Percentiles rank a stretch among this genome's conserved stretches.
Conservation (phyloP, 1,140 invertebrate genomes). For the Teleopsis dalmanni region DNA sequence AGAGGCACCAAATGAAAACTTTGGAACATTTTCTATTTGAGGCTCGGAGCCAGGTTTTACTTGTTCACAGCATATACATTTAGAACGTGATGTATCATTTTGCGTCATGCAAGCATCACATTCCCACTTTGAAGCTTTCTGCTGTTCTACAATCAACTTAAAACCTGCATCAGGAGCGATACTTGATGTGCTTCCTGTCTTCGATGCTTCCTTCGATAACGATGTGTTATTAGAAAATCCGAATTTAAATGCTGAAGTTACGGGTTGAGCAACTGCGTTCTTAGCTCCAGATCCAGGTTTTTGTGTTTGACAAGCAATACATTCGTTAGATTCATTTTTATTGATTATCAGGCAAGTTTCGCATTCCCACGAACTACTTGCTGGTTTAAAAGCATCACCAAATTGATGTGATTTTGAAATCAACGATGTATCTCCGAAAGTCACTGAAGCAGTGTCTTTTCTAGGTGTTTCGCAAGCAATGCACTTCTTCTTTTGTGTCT, state of each 20-base stretch:
- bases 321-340: constrained; percentile 47
- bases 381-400: constrained; percentile 51
- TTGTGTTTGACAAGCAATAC: constrained; percentile 46
- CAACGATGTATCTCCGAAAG: constrained; percentile 1
- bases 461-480: constrained; percentile 51
- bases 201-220: neutral
- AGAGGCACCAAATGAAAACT: constrained; percentile 26
- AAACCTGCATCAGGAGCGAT: constrained; percentile 21
- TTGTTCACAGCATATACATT: constrained; percentile 64
- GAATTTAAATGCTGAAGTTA: constrained; percentile 17
- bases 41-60: constrained; percentile 48
- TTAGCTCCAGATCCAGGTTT: constrained; percentile 29
- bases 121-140: constrained; percentile 52
- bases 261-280: constrained; percentile 22
- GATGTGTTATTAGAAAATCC: constrained; percentile 18
- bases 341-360: constrained; percentile 54
- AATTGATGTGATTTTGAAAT: constrained; percentile 33
- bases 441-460: constrained; percentile 6
- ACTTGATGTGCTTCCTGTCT: constrained; percentile 19
- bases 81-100: constrained; percentile 50
- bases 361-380: constrained; percentile 55
- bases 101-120: constrained; percentile 59
- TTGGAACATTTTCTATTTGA: constrained; percentile 7
- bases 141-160: constrained; percentile 36
- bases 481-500: constrained; percentile 50